Evolutionary conservation across 2,113 vertebrate genomes (phyloP), one percentile per base, ranked within the genome.

Genomic region (Toxotes chatareus): DNA sequence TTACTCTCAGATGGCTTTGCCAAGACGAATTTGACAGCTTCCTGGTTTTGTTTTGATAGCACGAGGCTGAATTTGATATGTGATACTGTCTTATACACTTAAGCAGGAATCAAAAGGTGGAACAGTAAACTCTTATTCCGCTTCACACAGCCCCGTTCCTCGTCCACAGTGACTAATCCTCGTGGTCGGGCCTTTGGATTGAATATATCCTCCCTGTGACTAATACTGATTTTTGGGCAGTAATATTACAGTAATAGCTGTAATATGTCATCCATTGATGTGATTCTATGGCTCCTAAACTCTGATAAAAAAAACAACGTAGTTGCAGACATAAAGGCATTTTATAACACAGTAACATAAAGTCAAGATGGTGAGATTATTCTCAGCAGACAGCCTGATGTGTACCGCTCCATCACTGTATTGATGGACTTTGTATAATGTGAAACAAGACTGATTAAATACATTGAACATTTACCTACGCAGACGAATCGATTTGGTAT

Each of bases 41-140:
- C 73, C 81, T 61, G 78, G 40, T 89, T 70, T 81, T 86, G 65
- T 78, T 87, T 86, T 84, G 79, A 91, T 84, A 56, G 16, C 65
- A 53, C 84, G 80, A 83, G 76, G 78, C 78, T 71, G 23, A 16
- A 65, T 85, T 56, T 88, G 91, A 85, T 71, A 84, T 40, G 55
- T 60, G 74, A 90, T 83, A 63, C 61, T 61, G 70, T 77, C 79
- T 86, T 64, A 46, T 59, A 61, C 65, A 86, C 63, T 69, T 76
- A 69, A 49, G 70, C 65, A 46, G 82, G 62, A 80, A 83, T 91
- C 74, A 89, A 82, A 87, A 80, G 80, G 68, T 85, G 84, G 40
- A 86, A 84, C 62, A 73, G 47, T 81, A 85, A 90, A 78, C 79
- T 55, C 67, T 80, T 17, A 82, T 80, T 79, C 85, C 86, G 80